Conservation (phyloP, 53 echinoderm and acorn worm genomes). For the Echinometra lucunter region DNA sequence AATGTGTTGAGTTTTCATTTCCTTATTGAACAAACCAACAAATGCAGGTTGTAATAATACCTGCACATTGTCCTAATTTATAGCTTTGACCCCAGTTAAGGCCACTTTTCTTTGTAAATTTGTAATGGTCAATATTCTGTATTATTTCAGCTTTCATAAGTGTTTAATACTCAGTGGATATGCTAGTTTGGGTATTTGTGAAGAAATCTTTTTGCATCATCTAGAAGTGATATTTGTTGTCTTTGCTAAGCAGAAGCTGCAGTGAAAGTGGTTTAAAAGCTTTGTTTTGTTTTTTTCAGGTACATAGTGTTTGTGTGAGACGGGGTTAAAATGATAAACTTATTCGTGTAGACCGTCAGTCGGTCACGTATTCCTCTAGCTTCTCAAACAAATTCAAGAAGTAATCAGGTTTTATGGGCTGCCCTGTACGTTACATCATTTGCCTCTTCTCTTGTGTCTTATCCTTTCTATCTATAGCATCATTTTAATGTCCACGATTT, state of each 20-base stretch:
- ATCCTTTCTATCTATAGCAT: not conserved
- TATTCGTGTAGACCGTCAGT: not conserved
- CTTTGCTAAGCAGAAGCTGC: not conserved
- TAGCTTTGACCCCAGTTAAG: not conserved
- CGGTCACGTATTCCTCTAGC: not conserved
- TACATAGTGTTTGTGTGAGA: not conserved
- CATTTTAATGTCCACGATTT: slow-evolving; percentile 1
- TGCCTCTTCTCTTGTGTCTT: not conserved
- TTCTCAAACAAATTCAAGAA: slow-evolving; percentile 14
- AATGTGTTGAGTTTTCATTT: not conserved
- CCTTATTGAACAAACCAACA: not conserved
- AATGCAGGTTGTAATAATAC: not conserved
- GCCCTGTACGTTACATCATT: slow-evolving; percentile 24
- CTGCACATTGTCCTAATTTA: not conserved
- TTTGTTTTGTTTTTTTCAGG: not conserved
- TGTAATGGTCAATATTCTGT: not conserved
- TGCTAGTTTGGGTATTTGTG: not conserved
- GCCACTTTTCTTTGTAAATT: not conserved
- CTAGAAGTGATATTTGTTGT: not conserved
- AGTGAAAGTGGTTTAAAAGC: not conserved
- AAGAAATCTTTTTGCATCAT: not conserved
- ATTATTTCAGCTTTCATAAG: not conserved
- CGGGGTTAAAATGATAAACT: not conserved
- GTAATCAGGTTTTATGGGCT: slow-evolving; percentile 25
- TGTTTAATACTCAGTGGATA: not conserved